phyloP scores from a whole-genome alignment of 2,113 vertebrate genomes.

The Semnopithecus entellus region DNA sequence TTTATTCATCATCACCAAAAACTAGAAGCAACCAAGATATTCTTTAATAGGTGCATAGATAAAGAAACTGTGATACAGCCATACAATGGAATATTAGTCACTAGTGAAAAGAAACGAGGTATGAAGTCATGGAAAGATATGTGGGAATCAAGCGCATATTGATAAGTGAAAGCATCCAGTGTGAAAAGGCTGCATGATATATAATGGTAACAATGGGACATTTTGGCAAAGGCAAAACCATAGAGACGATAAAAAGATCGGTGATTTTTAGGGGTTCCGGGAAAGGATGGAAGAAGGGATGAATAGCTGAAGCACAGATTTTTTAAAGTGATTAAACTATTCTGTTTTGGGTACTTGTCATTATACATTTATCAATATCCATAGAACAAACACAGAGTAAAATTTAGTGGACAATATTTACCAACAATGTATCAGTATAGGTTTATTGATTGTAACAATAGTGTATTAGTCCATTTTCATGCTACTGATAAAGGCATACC shows the following conservation, averaged over 20 bases:
- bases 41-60: background rate
- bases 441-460: background rate
- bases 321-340: background rate
- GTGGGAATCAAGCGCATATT: background rate
- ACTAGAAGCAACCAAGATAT: background rate
- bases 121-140: background rate
- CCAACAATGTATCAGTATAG: background rate
- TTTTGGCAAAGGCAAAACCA: background rate
- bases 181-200: background rate
- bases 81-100: background rate
- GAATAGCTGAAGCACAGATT: background rate
- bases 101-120: background rate
- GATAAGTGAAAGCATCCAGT: background rate
- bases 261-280: background rate
- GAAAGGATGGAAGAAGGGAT: background rate
- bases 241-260: no score
- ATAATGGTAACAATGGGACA: background rate
- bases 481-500: no score
- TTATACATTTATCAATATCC: background rate
- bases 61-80: background rate
- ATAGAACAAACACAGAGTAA: background rate
- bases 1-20: background rate
- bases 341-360: background rate
- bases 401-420: background rate
- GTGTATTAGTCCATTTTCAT: no score